A percentile compares a stretch with the other conserved stretches of the same genome.
Conservation (phyloP, 2,888 invertebrate species). For the Unio delphinus region DNA sequence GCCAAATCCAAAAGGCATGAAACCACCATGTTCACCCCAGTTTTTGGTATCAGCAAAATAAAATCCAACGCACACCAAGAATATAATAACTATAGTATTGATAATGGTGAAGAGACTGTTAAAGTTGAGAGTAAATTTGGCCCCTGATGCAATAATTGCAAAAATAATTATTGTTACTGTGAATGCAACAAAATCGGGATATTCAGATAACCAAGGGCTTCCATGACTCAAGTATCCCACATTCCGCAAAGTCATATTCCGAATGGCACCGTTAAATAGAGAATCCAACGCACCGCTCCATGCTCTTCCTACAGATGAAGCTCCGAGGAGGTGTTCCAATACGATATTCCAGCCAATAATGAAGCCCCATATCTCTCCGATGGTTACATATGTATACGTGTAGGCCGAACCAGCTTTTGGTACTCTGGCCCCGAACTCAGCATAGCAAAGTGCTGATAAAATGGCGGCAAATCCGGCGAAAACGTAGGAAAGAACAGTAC, state of each 20-base stretch:
- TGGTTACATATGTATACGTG: conserved; percentile 91
- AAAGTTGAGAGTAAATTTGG: conserved; percentile 70
- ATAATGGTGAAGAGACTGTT: conserved; percentile 70
- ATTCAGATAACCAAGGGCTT: conserved; percentile 58
- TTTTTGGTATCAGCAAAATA: conserved; percentile 86
- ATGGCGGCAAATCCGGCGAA: conserved; percentile 69
- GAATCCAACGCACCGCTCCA: conserved; percentile 73
- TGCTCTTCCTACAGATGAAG: conserved; percentile 75
- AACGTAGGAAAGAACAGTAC: conserved; percentile 80
- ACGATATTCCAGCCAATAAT: conserved; percentile 90
- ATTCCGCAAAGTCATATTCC: conserved; percentile 66
- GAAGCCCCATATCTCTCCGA: conserved; percentile 92
- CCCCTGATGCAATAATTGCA: conserved; percentile 65
- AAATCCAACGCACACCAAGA: conserved; percentile 79
- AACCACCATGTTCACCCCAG: conserved; percentile 79
- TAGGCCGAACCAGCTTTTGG: conserved; percentile 83
- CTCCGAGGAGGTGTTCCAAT: conserved; percentile 71
- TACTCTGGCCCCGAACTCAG: conserved; percentile 69
- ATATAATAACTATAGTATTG: conserved; percentile 69
- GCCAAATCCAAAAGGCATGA: conserved; percentile 70
- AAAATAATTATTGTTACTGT: conserved; percentile 73
- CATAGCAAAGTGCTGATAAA: conserved; percentile 73
- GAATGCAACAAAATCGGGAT: conserved; percentile 72
- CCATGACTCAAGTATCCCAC: conserved; percentile 54
- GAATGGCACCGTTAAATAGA: conserved; percentile 69